Percentiles rank a stretch among this genome's conserved stretches.
These are phyloP conservation scores for Nyctalus aviator DNA, from an alignment of 2,797 vertebrate species.

Conservation along the genomic window DNA sequence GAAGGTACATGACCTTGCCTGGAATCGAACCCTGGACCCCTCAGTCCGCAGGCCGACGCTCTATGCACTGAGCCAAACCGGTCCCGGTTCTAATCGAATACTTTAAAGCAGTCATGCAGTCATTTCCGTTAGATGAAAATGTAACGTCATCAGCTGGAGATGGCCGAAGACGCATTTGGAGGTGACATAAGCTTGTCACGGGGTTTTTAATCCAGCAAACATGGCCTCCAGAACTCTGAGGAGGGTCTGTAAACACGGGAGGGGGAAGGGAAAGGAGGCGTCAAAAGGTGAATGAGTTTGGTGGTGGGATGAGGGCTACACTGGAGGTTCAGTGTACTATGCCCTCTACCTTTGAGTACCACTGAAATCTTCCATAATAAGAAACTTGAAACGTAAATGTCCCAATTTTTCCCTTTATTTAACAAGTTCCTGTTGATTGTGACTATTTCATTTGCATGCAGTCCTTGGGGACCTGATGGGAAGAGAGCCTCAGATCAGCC, in stretches of 20 bases:
- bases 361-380: constrained; percentile 5
- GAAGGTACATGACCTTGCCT: no score
- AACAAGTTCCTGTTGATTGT: background rate
- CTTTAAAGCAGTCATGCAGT: background rate
- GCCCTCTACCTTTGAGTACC: background rate
- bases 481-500: background rate
- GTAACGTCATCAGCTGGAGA: background rate
- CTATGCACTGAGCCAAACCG: no score
- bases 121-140: background rate
- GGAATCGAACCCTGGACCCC: no score
- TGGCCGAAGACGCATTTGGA: background rate
- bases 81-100: background rate
- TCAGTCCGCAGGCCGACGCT: no score
- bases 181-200: background rate
- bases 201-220: constrained; percentile 10
- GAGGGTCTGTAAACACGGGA: background rate
- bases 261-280: background rate
- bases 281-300: background rate
- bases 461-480: background rate
- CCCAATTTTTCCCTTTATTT: background rate
- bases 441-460: background rate
- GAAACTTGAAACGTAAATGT: constrained; percentile 34
- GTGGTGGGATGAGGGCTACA: background rate
- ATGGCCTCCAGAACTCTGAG: background rate
- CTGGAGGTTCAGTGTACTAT: no score